Base-by-base conservation (phyloP, 2,797 vertebrate genomes). In the Brachymystax lenok region DNA sequence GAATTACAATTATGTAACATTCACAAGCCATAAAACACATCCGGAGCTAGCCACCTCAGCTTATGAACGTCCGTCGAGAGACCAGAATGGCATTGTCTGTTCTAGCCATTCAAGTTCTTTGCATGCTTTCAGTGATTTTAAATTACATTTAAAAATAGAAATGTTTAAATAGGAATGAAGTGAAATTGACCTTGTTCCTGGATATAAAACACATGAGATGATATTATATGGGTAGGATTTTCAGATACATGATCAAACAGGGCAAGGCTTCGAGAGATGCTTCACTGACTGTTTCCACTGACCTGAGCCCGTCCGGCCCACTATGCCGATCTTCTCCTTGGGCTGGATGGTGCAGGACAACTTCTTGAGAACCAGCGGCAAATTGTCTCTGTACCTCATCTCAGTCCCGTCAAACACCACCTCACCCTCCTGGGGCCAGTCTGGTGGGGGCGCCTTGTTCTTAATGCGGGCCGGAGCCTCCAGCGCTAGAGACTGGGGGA, bases 261-360 rank as follows among this genome's bases (percentile, higher is more conserved):
- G n/a, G n/a, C 35, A 40, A 1, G 7, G 35, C 35, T 40, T 40
- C 35, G 6, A 7, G 35, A 40, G 3, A 21, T 72, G 35, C 1
- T 35, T n/a, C 35, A 7, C 35, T 40, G 35, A 40, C 35, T 8
- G 35, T n/a, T 61, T 61, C 4, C n/a, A 59, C 69, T n/a, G 30
- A 52, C 97, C 97, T 88, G 97, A 98, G 67, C 96, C 97, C 0
- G 97, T 98, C 70, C 97, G 94, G 19, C 97, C 97, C 69, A 98
- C 95, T 1, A 98, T 97, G 79, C 97, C 97, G 3, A 98, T 91
- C 90, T 98, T 98, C 78, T 98, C 97, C 85, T 96, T 97, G 0
- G 97, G 96, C 77, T 94, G 94, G 87, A 98, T 94, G 73, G 92
- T 96, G 91, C 95, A 97, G 84, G 96, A 96, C 33, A 98, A 93